A percentile compares a stretch with the other conserved stretches of the same genome.
These are phyloP conservation scores for Hyla sarda DNA, from an alignment of 2,113 vertebrate species.

Conservation along the genomic window DNA sequence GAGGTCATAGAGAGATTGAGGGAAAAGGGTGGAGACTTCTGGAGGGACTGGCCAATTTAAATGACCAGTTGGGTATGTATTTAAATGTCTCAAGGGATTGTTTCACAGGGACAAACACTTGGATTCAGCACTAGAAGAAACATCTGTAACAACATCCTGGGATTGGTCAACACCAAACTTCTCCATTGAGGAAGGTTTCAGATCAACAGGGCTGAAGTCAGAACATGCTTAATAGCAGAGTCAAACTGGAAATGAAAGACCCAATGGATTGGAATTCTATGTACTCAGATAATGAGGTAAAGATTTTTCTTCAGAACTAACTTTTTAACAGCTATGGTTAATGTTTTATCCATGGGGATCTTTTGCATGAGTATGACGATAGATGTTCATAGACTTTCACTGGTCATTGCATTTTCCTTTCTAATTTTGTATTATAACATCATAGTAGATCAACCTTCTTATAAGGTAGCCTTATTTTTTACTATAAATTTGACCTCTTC, in stretches of 20 bases:
- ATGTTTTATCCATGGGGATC: background rate
- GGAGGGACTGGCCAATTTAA: constrained; percentile 17
- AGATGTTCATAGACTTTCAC: background rate
- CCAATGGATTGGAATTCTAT: constrained; percentile 49
- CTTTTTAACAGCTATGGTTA: background rate
- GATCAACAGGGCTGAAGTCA: background rate
- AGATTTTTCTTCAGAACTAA: background rate
- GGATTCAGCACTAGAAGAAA: constrained; percentile 16
- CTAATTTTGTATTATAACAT: background rate
- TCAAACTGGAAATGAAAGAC: constrained; percentile 54
- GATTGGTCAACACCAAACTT: background rate
- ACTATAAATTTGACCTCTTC: too few relatives aligned
- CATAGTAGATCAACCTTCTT: background rate
- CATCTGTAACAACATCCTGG: background rate
- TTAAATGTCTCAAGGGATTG: constrained; percentile 36
- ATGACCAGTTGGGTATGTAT: constrained; percentile 22
- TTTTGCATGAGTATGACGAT: background rate
- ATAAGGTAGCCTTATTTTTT: background rate
- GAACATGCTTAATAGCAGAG: constrained; percentile 49
- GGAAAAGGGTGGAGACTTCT: constrained; percentile 38
- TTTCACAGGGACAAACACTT: background rate
- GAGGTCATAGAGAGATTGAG: constrained; percentile 41
- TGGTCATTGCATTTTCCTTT: background rate
- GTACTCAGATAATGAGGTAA: constrained; percentile 54
- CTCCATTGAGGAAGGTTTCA: background rate